Conservation (phyloP, 2,888 invertebrate species). For the Agriotes lineatus region DNA sequence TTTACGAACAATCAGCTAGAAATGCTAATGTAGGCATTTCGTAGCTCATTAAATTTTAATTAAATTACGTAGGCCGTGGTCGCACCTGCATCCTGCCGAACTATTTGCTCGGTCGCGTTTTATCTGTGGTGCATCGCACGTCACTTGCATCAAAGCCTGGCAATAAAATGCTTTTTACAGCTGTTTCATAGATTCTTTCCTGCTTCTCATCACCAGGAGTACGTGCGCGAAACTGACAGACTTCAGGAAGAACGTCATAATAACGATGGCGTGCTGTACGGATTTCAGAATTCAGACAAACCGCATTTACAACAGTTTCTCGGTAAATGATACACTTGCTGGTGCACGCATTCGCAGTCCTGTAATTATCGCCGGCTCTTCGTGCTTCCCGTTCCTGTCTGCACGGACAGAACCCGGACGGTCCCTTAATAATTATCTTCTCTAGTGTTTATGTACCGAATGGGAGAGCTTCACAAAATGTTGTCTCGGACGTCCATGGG, state of each 20-base stretch:
- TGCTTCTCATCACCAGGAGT: neutral
- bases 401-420: neutral
- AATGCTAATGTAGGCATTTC: slow-evolving; percentile 18
- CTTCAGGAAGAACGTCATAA: slow-evolving; percentile 22
- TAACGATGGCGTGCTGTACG: slow-evolving; percentile 28
- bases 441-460: neutral
- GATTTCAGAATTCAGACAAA: slow-evolving; percentile 33
- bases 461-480: neutral
- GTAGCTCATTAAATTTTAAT: slow-evolving; percentile 23
- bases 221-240: slow-evolving; percentile 16
- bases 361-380: slow-evolving; percentile 52
- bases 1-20: slow-evolving; percentile 26
- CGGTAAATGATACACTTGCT: slow-evolving; percentile 49
- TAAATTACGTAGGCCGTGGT: slow-evolving; percentile 12
- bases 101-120: neutral
- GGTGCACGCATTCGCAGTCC: slow-evolving; percentile 45
- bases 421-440: neutral
- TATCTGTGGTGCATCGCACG: neutral
- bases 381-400: slow-evolving; percentile 51
- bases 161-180: neutral
- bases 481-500: no score
- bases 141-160: neutral
- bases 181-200: neutral
- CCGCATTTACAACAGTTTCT: slow-evolving; percentile 38
- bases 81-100: slow-evolving; percentile 24